These are phyloP conservation scores for Heliangelus exortis DNA, from an alignment of 2,797 vertebrate genomes.

Conservation along the genomic window DNA sequence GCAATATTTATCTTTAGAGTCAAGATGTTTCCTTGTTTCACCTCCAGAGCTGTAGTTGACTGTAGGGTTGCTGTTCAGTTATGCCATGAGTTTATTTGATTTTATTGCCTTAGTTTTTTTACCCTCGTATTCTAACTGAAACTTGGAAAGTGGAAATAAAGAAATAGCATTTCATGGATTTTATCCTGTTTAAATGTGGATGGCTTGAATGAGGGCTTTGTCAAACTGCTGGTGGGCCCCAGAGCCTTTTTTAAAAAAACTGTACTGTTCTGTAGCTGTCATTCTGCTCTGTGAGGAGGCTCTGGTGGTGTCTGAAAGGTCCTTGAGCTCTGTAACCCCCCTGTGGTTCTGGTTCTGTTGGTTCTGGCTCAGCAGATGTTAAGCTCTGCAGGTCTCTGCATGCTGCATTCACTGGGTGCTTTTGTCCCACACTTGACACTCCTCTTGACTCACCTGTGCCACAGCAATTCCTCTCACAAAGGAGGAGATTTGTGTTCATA, in stretches of 20 bases:
- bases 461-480: background rate
- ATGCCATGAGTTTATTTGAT: background rate
- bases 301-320: no score
- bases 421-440: background rate
- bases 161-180: background rate
- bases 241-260: no score
- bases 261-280: background rate
- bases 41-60: background rate
- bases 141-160: slow-evolving; percentile 46
- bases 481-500: accelerated
- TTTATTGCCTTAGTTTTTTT: background rate
- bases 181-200: background rate
- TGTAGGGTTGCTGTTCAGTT: background rate
- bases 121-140: slow-evolving; percentile 9
- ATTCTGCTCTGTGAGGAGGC: background rate
- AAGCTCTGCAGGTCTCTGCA: background rate
- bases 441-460: accelerated
- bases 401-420: accelerated
- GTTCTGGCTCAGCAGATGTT: accelerated
- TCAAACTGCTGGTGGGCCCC: accelerated
- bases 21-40: background rate
- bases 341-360: background rate
- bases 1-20: background rate
- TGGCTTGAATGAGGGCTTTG: no score
- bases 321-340: no score